Base-by-base conservation (phyloP, 2,797 vertebrate genomes). In the Sebastes oblongus region DNA sequence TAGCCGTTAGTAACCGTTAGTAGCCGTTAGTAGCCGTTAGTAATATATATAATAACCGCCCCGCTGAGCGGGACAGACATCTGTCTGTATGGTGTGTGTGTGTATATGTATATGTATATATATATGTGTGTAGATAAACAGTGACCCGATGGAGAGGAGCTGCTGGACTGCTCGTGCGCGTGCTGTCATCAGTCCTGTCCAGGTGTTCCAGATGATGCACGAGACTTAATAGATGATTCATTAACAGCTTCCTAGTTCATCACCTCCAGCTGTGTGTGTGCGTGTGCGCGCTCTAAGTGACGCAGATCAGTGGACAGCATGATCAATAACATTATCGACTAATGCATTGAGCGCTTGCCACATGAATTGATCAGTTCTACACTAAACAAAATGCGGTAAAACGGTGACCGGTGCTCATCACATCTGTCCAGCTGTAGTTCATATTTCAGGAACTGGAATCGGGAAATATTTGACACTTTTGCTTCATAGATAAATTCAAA, bases 121-220 rank as follows among this genome's bases (percentile, higher is more conserved):
- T 29, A 0, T 30, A 1, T 6, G 0, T 6, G 1, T 29, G 30
- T 32, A 9, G 8, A 32, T 32, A 32, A 32, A 32, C 30, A 32
- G 30, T 32, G 8, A 32, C 30, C 30, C 8, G 30, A 32, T 32
- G 30, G 30, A 32, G 30, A 32, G 30, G 32, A 32, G 32, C 32
- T 32, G 32, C 32, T 32, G 32, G 32, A 32, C 32, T 32, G 8
- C 32, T 32, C 88, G 30, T 32, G 30, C 91, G 88, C 88, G 88
- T 86, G 91, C 85, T 80, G 88, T 82, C 82, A 66, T 56, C 76
- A 66, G 79, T 61, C 78, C 83, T 67, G 67, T 42, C 78, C 91
- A 92, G 93, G 89, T 93, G 90, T 81, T 81, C 70, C 39, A 75
- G 72, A 14, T 61, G 86, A 61, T 66, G 82, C 91, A 84, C 83